phyloP scores from a whole-genome alignment of 1,140 invertebrate species.

The Agrypnia vestita region DNA sequence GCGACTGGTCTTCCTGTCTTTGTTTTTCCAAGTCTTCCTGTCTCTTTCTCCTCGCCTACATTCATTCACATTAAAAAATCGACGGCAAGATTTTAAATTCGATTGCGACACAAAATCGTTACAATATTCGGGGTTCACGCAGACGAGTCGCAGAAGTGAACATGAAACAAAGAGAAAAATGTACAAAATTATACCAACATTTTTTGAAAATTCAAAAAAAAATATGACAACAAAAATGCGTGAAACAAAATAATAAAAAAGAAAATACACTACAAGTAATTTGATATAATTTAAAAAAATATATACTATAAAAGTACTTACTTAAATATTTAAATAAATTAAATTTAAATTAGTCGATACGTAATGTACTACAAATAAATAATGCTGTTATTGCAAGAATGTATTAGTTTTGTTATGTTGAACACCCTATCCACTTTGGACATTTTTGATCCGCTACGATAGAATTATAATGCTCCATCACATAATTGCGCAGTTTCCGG shows the following conservation, averaged over 20 bases:
- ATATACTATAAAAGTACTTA: background rate
- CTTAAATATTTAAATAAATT: background rate
- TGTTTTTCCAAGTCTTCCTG: constrained; percentile 90
- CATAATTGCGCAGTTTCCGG: no score
- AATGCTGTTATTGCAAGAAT: no score
- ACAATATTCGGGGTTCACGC: background rate
- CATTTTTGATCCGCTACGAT: no score
- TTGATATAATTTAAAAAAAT: background rate
- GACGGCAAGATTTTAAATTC: constrained; percentile 2
- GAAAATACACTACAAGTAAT: background rate
- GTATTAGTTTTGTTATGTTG: no score
- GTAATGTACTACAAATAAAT: no score
- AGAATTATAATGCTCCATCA: no score
- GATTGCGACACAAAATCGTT: background rate
- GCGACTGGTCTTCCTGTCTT: constrained; percentile 87
- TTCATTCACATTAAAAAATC: background rate
- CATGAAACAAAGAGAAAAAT: constrained; percentile 70
- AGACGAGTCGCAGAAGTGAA: constrained; percentile 56
- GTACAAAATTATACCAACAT: constrained; percentile 31
- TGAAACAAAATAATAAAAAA: constrained; percentile 5
- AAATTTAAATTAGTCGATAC: no score
- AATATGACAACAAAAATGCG: constrained; percentile 18
- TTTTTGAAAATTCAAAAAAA: background rate
- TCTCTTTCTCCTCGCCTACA: constrained; percentile 86
- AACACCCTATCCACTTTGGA: no score